phyloP scores from a whole-genome alignment of 2,888 invertebrate genomes.

The Liopterus haemorrhoidalis region DNA sequence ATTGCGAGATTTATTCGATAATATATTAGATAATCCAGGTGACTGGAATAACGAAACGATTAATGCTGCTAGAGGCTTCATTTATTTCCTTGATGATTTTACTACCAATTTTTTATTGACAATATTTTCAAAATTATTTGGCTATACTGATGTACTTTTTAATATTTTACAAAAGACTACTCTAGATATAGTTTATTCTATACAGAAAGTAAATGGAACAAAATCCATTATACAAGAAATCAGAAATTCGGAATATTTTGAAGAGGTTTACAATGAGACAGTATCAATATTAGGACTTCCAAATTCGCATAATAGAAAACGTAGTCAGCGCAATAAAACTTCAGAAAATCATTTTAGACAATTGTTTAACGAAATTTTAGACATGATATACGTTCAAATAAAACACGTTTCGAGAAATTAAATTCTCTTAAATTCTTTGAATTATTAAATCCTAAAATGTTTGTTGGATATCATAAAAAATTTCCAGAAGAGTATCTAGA shows the following conservation, averaged over 20 bases:
- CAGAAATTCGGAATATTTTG: slow-evolving; percentile 1
- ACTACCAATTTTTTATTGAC: not conserved
- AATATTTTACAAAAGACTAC: slow-evolving; percentile 5
- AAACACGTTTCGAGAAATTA: slow-evolving; percentile 8
- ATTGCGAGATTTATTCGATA: slow-evolving; percentile 24
- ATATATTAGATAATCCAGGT: slow-evolving; percentile 22
- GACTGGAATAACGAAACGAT: slow-evolving; percentile 5
- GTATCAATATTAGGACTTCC: slow-evolving; percentile 5
- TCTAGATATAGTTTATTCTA: slow-evolving; percentile 4
- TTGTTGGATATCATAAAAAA: not conserved
- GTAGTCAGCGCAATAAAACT: not conserved
- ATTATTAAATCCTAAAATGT: slow-evolving; percentile 10
- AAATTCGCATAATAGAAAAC: slow-evolving; percentile 2
- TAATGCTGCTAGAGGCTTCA: not conserved
- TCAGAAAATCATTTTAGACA: slow-evolving; percentile 1
- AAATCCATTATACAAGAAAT: slow-evolving; percentile 3
- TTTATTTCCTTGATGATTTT: not conserved
- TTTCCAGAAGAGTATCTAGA: slow-evolving; percentile 13
- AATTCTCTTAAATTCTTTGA: slow-evolving; percentile 11
- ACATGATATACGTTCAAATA: slow-evolving; percentile 10
- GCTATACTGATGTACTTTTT: slow-evolving; percentile 7
- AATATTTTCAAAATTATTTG: slow-evolving; percentile 9
- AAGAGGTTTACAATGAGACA: slow-evolving; percentile 6
- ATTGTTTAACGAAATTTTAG: slow-evolving; percentile 10
- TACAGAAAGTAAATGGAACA: slow-evolving; percentile 9